Conservation (phyloP, 2,113 vertebrate species). For the Crotalus viridis region DNA sequence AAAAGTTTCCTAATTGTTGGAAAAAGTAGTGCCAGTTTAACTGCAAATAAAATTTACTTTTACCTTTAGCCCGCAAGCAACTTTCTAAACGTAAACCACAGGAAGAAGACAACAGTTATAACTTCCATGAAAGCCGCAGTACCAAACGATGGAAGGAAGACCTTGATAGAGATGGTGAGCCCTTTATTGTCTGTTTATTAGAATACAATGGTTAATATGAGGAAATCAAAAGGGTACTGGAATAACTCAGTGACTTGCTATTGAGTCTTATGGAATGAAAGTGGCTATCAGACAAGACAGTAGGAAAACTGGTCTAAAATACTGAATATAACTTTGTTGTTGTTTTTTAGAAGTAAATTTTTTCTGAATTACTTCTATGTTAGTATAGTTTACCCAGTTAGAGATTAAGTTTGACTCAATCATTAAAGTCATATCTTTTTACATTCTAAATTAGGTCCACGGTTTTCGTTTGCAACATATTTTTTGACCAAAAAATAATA, state of each 20-base stretch:
- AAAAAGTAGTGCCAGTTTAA: neutral
- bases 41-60: neutral
- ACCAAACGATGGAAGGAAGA: slow-evolving; percentile 48
- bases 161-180: slow-evolving; percentile 10
- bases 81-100: slow-evolving; percentile 80
- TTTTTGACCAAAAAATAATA: neutral
- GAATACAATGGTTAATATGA: neutral
- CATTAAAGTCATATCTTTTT: neutral
- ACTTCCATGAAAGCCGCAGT: slow-evolving; percentile 40
- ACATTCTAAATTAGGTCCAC: neutral
- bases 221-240: neutral
- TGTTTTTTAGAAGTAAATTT: neutral
- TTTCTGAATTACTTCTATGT: neutral
- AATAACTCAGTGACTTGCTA: neutral
- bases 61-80: slow-evolving; percentile 81
- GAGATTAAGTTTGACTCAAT: neutral
- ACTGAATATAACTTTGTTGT: neutral
- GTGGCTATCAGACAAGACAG: neutral
- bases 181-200: neutral
- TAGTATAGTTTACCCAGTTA: neutral
- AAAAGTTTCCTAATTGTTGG: neutral
- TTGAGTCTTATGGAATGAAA: neutral
- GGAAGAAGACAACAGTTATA: slow-evolving; percentile 43
- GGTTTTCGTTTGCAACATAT: neutral
- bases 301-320: neutral